Evolutionary conservation across 2,888 invertebrate species (phyloP), one percentile per base, ranked within the genome.

Genomic region (Dasysyrphus albostriatus): DNA sequence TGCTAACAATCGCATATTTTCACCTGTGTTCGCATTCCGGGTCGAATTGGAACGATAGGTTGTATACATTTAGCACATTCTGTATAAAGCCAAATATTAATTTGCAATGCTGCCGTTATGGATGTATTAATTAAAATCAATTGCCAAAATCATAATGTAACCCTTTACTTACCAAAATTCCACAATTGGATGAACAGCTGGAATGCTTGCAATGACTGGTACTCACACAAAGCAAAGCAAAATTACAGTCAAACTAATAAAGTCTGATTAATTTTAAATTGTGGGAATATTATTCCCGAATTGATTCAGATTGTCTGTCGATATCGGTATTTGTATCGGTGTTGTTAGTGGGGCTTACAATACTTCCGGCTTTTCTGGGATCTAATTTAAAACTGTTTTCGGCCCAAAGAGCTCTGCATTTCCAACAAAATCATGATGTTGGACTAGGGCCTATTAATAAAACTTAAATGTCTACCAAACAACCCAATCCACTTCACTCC

Each of bases 261-360:
- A 80, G 75, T 59, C 70, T 75, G 75, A 83, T 83, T 83, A 79
- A 83, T 80, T 83, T 79, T 65, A 75, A 83, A 83, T 75, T 79
- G 58, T 70, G 75, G 74, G 49, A 47, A 79, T 56, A 79, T 69
- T 51, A 65, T 72, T 80, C 34, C 58, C 56, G 58, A 75, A 83
- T 75, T 72, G 75, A 63, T 79, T 83, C 65, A 29, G 56, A 79
- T 70, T 49, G 63, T 51, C 49, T 54, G 56, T 61, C 16, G 61
- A 67, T 74, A 63, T 63, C n/a, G 7, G 29, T 32, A 16, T 63
- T 63, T 16, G 10, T 34, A 29, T 77, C 19, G 10, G 49, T 63
- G 14, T 47, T 47, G 34, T n/a, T 58, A 49, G 63, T 29, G 32
- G 39, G 39, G 14, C 29, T 58, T 56, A 9, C 58, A 54, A 42